Conservation (phyloP, 1,140 invertebrate species). For the Drosophila teissieri region DNA sequence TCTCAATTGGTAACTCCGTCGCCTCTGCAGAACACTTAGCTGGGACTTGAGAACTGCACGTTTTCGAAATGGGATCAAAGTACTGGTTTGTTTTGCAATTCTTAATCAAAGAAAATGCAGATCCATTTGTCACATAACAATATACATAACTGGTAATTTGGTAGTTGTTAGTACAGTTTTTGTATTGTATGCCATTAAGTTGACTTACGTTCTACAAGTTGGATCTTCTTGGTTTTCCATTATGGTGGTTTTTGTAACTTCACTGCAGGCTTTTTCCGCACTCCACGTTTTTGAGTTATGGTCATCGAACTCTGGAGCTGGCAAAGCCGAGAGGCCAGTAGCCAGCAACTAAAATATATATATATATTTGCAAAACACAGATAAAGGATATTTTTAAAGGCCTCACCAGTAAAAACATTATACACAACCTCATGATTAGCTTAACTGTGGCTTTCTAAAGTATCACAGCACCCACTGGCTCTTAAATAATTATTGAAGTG, state of each 20-base stretch:
- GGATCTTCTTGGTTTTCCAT: constrained; percentile 36
- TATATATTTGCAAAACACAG: no score
- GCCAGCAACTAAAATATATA: not conserved
- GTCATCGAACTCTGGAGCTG: not conserved
- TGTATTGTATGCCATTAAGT: not conserved
- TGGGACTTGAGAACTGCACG: no score
- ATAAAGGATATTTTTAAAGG: not conserved
- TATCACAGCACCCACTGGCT: not conserved
- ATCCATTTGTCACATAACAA: constrained; percentile 10
- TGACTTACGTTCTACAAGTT: constrained; percentile 36
- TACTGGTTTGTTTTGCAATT: no score
- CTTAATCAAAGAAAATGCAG: no score
- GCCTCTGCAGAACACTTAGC: no score
- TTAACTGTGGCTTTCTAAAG: not conserved
- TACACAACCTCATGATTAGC: constrained; percentile 1
- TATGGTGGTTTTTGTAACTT: not conserved
- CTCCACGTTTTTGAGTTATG: not conserved
- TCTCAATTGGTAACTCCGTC: no score
- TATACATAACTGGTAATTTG: constrained; percentile 31
- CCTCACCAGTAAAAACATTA: not conserved
- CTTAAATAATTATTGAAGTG: constrained; percentile 2
- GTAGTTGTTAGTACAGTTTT: not conserved
- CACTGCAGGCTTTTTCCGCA: constrained; percentile 1
- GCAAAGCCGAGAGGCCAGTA: not conserved
- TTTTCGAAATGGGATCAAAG: no score